Base-by-base conservation (phyloP, 2,888 invertebrate species). In the Scrobipalpa costella region DNA sequence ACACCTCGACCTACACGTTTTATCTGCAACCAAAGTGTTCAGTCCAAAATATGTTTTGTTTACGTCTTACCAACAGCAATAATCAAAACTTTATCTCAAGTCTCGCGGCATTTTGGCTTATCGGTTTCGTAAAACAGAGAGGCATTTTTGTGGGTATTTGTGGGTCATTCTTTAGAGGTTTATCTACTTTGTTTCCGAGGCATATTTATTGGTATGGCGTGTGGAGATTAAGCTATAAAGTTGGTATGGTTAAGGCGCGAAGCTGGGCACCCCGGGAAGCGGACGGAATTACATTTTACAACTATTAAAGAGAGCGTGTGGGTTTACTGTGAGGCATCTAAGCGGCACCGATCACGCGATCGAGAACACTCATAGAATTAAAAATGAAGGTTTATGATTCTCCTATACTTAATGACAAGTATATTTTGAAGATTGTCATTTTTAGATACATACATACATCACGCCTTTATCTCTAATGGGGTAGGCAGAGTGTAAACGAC, bases 191-290 rank as follows among this genome's bases (percentile, higher is more conserved):
- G 63, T 61, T 63, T 82, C 76, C 72, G 70, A 77, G 71, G 76
- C 76, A 83, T 85, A 87, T 88, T 88, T 88, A 90, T 89, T 84
- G 85, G 81, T 84, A 86, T 84, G 75, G 83, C 83, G 79, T 82
- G 81, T 81, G 77, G 77, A 86, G 89, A 91, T 90, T 89, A 89
- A 90, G 90, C 85, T 82, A 89, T 91, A 90, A 90, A 90, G 82
- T 76, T 61, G 61, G 61, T 61, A 50, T 21, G 61, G 38, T 52
- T 38, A 21, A 63, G 80, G 80, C 80, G 79, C 81, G 86, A 83
- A 76, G 86, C 86, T 84, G 84, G 68, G 87, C 90, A 66, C 90
- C 71, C 80, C 90, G 86, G 90, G 90, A 83, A 70, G 79, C 81
- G 71, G 70, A 76, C 75, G 74, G 79, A 80, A 79, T 83, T 82